Evolutionary conservation across 2,113 vertebrate species (phyloP).

Genomic region (Psophia crepitans): DNA sequence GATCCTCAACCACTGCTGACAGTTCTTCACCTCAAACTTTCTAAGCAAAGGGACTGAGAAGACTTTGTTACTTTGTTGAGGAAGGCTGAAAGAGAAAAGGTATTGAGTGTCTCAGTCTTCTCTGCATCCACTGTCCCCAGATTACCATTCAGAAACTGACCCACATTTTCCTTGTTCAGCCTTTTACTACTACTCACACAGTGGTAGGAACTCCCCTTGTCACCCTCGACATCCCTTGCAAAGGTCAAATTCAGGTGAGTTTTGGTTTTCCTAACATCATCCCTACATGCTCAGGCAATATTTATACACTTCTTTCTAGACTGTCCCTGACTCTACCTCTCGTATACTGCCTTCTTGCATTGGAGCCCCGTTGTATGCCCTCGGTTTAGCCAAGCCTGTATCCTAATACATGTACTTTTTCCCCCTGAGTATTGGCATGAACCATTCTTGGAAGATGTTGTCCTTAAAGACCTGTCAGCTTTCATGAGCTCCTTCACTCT

Average conservation of each 20-base stretch:
- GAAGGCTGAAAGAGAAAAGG: neutral
- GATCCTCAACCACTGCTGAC: neutral
- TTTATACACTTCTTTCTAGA: neutral
- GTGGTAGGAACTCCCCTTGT: neutral
- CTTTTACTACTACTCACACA: neutral
- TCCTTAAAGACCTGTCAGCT: neutral
- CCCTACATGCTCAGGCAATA: neutral
- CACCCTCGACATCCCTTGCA: neutral
- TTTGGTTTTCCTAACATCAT: neutral
- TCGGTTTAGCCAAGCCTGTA: neutral
- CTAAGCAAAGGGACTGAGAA: neutral
- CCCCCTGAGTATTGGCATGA: rapidly evolving
- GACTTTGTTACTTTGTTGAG: neutral
- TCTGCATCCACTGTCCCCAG: neutral
- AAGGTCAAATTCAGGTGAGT: neutral
- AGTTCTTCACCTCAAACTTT: neutral
- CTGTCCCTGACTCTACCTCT: neutral
- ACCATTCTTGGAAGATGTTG: neutral
- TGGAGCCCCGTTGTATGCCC: neutral
- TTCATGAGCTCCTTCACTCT: neutral
- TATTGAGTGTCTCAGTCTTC: neutral
- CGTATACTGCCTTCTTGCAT: neutral
- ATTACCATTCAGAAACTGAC: neutral
- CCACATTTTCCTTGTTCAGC: neutral
- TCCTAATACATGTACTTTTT: neutral